Conservation (phyloP, 1,140 invertebrate genomes). For the Gonatopus flavifemur region DNA sequence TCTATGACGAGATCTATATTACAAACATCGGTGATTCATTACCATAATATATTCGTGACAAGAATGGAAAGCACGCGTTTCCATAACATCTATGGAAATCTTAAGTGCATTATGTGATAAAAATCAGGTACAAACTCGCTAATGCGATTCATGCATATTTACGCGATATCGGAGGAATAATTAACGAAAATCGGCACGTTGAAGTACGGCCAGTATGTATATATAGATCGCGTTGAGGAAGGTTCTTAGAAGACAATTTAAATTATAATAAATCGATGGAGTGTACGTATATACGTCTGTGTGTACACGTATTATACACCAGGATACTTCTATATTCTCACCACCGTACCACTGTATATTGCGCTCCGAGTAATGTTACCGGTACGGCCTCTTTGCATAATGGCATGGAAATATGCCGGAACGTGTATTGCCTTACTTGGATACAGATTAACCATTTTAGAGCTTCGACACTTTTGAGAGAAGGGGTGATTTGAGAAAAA, state of each 20-base stretch:
- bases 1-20: too few relatives aligned
- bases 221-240: slow-evolving; percentile 19
- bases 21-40: too few relatives aligned
- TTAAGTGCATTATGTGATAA: too few relatives aligned
- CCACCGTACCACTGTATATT: background rate
- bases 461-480: slow-evolving; percentile 43
- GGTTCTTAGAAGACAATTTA: slow-evolving; percentile 43
- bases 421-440: slow-evolving; percentile 49
- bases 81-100: too few relatives aligned
- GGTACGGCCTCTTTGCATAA: slow-evolving; percentile 48
- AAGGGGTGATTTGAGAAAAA: slow-evolving; percentile 38
- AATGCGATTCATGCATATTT: slow-evolving; percentile 45
- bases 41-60: too few relatives aligned
- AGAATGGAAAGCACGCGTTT: too few relatives aligned
- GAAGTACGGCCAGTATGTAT: slow-evolving; percentile 20
- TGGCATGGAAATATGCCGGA: slow-evolving; percentile 51
- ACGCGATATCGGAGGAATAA: slow-evolving; percentile 44
- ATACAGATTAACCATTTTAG: slow-evolving; percentile 51
- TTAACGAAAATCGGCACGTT: slow-evolving; percentile 40
- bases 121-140: too few relatives aligned
- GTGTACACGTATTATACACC: slow-evolving; percentile 13
- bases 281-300: slow-evolving; percentile 24
- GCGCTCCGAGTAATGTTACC: slow-evolving; percentile 37
- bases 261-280: slow-evolving; percentile 54
- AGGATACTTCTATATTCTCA: too few relatives aligned